Percentiles rank a stretch among this genome's conserved stretches.
phyloP scores from a whole-genome alignment of 2,888 invertebrate species.

The Pachymerium ferrugineum region DNA sequence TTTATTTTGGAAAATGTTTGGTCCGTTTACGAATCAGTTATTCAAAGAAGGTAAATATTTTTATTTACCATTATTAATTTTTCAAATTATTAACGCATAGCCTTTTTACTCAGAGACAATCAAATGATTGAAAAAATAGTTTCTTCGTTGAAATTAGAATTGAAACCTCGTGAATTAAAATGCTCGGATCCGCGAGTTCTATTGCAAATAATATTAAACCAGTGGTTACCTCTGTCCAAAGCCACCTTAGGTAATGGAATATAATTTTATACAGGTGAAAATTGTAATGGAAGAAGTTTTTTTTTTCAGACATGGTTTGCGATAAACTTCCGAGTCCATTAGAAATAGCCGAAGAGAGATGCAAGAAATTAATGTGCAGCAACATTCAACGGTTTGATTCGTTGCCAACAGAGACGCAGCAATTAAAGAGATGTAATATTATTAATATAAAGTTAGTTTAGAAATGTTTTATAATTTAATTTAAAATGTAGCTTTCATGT shows the following conservation, averaged over 20 bases:
- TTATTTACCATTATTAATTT: conserved; percentile 39
- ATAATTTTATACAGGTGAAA: too few relatives aligned
- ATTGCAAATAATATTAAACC: conserved; percentile 72
- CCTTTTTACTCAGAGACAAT: conserved; percentile 49
- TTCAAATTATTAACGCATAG: too few relatives aligned
- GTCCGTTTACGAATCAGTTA: conserved; percentile 78
- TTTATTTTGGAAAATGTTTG: conserved; percentile 86
- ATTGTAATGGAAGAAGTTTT: not conserved
- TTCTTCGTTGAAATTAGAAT: conserved; percentile 61
- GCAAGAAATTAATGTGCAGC: conserved; percentile 74
- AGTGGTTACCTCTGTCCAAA: conserved; percentile 82
- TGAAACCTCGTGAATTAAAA: conserved; percentile 68
- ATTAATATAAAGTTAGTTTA: not conserved
- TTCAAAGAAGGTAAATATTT: conserved; percentile 62
- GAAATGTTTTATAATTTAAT: not conserved
- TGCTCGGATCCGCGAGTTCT: conserved; percentile 71
- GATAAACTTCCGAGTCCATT: conserved; percentile 75
- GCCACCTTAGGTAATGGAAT: conserved; percentile 59
- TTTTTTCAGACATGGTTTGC: conserved; percentile 62
- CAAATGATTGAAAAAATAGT: conserved; percentile 49
- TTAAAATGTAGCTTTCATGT: conserved; percentile 43
- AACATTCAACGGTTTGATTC: conserved; percentile 57
- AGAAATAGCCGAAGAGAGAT: conserved; percentile 66
- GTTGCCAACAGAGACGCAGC: conserved; percentile 63
- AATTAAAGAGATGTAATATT: conserved; percentile 59